Evolutionary conservation across 1,140 invertebrate genomes (phyloP), one percentile per base, ranked within the genome.

Genomic region (Eriosoma lanigerum): DNA sequence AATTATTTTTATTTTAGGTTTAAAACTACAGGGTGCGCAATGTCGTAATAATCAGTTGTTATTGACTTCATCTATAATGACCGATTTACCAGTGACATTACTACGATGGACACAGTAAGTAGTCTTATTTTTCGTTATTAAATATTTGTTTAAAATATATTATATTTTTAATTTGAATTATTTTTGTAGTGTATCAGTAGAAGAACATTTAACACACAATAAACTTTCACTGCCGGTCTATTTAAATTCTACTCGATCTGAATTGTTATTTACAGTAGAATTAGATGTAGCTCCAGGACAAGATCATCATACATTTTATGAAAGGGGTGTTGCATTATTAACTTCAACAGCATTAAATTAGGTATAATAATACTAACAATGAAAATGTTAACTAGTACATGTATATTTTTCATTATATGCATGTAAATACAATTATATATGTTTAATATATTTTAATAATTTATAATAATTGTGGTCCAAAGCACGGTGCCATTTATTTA

Each of bases 211-310:
- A 17, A 86, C 87, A 44, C 87, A 88, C 50, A 89, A 89, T 82
- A 92, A 92, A 85, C 89, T 99, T 21, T 94, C 94, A 1, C 88
- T 99, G 73, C 98, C 98, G 0, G 96, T 99, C 82, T 99, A 99
- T 86, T 88, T 99, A 82, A 99, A 99, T 87, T 93, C 96, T 44
- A 98, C 96, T 3, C 90, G 98, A 82, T 93, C 93, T 0, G 96
- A 99, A 85, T 87, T 99, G 64, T 87, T 99, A 75, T 99, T 99
- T 87, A 98, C 96, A 0, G 92, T 99, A 72, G 95, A 98, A 84
- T 90, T 99, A 84, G 93, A 94, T 83, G 92, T 96, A 50, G 94
- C 93, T 48, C 89, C 92, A 81, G 93, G 91, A 82, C 94, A 93
- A 87, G 94, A 95, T 85, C 92, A 91, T 82, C 95, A 94, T 86